Base-by-base conservation (phyloP, 2,888 invertebrate species). In the Drosophila koepferae region DNA sequence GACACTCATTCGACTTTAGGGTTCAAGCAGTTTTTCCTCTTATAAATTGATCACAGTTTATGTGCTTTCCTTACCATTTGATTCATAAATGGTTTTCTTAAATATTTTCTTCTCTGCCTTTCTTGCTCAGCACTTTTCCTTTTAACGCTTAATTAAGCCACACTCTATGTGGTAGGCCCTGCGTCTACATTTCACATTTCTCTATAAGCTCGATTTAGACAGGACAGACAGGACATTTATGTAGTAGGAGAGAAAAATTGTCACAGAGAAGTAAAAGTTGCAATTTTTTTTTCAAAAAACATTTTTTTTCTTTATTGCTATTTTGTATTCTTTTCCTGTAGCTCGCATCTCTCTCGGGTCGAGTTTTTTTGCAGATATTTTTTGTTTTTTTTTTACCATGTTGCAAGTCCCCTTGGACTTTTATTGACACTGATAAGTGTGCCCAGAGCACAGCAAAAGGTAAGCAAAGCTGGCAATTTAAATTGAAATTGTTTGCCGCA, bases 341-440 rank as follows among this genome's bases (percentile, higher is more conserved):
- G 54, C 46, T 55, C 34, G n/a, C 40, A 67, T 63, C 73, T 71
- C 73, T 72, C 73, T 78, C 66, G 64, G 58, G 53, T 56, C 53
- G 61, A 49, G 61, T 54, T 49, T 58, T 63, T 65, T 54, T 28
- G 6, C 23, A 3, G 5, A 10, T 14, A 38, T 31, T 63, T 63
- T 65, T 68, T 59, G 12, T 36, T 16, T 40, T 46, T 48, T 66
- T 63, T 14, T 20, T 61, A 40, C 54, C 34, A 14, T 18, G 41
- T 31, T 72, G 53, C 60, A 60, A 66, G 49, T 79, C 83, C 77
- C 80, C 49, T 68, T 74, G 80, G 88, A 85, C 81, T 83, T 81
- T 86, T 86, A 88, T 86, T 86, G 88, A 88, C 86, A 86, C 86
- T 86, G 86, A 86, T 86, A 86, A 86, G 88, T 86, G 88, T 86